Base-by-base conservation (phyloP, 2,797 vertebrate species). In the Acrocephalus scirpaceus region DNA sequence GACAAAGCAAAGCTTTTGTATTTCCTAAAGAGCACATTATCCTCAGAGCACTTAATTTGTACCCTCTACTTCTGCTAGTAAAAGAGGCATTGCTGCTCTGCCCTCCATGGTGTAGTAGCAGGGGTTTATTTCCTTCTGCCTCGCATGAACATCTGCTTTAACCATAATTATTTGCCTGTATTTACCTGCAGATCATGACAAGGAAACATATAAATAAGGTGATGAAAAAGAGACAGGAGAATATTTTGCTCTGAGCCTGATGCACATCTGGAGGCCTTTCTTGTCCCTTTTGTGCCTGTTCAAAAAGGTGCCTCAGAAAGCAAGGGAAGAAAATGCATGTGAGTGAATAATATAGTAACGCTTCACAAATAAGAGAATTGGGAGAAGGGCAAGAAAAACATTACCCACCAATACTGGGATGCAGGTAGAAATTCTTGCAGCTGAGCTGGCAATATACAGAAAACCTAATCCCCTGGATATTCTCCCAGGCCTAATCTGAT, bases 121-220 rank as follows among this genome's bases (percentile, higher is more conserved):
- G 78, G 69, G 50, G 10, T 65, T 86, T 80, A 76, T 64, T 90
- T 64, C 23, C 29, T 90, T 65, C 30, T 79, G 42, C 30, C 30
- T 92, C 7, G 8, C n/a, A 13, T 58, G n/a, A 11, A 9, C 16
- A 45, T 57, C 47, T 42, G 32, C 92, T 82, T 93, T 92, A 94
- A 93, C 86, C 61, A 34, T 58, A 76, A 74, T 95, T 97, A 94
- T 92, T 97, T 95, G 93, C 96, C 80, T 96, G 29, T 82, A 66
- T 95, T 95, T 91, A 65, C 61, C 45, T 84, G 65, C 85, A 92
- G 82, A 88, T 64, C 64, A 82, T 86, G 72, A 90, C 88, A 74
- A 69, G 29, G 18, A 56, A 51, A 73, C 40, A 66, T 51, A 56
- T 60, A 80, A 70, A 73, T 77, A 88, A 27, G 73, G 66, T 90